Conservation (phyloP, 2,888 invertebrate species). For the Vandiemenella viatica region DNA sequence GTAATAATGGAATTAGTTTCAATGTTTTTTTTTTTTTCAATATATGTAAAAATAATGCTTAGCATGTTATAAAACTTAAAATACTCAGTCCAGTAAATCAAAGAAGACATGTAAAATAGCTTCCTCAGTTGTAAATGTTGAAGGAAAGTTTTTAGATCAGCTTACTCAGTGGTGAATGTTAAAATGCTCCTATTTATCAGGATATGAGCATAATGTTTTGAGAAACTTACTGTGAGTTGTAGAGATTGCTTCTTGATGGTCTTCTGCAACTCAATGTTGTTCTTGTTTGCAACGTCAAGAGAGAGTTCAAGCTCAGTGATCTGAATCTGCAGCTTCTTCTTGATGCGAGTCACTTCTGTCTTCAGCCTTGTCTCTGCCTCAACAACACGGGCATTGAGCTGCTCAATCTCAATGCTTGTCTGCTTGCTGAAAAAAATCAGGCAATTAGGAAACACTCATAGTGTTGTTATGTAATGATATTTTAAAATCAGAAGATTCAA, state of each 20-base stretch:
- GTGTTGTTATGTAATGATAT: no score
- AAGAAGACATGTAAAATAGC: no score
- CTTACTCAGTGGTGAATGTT: neutral
- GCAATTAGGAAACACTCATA: neutral
- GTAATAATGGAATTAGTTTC: no score
- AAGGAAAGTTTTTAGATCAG: no score
- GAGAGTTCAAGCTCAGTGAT: conserved; percentile 94
- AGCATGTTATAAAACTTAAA: no score
- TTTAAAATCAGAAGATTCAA: no score
- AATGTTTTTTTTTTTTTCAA: no score
- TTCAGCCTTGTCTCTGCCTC: conserved; percentile 93
- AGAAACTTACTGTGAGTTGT: conserved; percentile 50
- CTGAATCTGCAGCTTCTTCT: conserved; percentile 97
- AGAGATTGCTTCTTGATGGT: conserved; percentile 94
- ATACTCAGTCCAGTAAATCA: no score
- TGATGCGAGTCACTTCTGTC: conserved; percentile 89
- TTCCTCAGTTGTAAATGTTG: no score
- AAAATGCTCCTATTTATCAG: neutral
- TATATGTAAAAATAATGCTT: no score
- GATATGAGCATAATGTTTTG: no score
- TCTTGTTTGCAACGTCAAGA: conserved; percentile 95
- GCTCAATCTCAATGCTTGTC: conserved; percentile 95
- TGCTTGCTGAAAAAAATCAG: conserved; percentile 58
- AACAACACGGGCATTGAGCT: conserved; percentile 83
- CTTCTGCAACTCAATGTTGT: conserved; percentile 92